Conservation (phyloP, 1,140 invertebrate species). For the Tenebrio molitor region DNA sequence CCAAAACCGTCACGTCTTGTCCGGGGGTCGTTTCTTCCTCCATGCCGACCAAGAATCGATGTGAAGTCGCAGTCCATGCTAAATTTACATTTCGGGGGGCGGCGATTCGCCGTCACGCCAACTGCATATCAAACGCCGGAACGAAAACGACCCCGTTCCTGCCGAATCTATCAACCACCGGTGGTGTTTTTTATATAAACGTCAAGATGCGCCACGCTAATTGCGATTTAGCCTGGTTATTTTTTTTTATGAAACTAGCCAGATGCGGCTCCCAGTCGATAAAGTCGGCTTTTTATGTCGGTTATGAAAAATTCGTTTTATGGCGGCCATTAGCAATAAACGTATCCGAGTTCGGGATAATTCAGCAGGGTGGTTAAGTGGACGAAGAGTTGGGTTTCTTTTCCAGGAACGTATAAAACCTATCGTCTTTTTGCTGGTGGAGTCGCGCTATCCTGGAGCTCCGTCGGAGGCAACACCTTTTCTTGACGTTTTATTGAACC, state of each 20-base stretch:
- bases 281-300: conserved; percentile 16
- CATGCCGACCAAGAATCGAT: no score
- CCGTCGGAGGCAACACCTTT: background rate
- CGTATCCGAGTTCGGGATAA: conserved; percentile 23
- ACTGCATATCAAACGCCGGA: conserved; percentile 22
- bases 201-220: no score
- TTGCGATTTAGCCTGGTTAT: no score
- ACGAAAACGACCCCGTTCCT: no score
- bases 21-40: no score
- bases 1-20: no score
- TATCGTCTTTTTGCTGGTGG: background rate
- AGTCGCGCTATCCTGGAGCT: background rate
- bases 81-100: conserved; percentile 26
- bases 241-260: no score
- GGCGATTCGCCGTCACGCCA: conserved; percentile 7
- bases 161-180: no score
- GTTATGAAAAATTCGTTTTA: conserved; percentile 30
- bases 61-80: background rate
- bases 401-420: background rate
- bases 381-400: no score
- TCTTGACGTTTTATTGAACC: conserved; percentile 14
- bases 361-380: conserved; percentile 3
- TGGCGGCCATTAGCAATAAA: conserved; percentile 18
- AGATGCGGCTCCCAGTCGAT: background rate
- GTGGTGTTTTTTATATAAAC: no score